Base-by-base conservation (phyloP, 2,888 invertebrate genomes). In the Luperina nickerlii region DNA sequence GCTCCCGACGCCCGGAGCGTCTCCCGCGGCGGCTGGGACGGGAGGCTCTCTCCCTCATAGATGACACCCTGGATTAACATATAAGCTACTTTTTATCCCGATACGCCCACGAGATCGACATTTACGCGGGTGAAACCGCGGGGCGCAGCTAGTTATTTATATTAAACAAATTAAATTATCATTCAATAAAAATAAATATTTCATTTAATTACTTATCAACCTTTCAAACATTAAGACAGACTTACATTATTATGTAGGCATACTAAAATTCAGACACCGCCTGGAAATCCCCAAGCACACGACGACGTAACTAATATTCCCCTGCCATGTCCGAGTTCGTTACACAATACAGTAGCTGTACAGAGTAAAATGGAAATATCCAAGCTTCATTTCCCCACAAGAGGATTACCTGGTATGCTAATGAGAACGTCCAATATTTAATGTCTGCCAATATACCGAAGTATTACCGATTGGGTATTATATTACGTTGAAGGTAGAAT, bases 351-450 rank as follows among this genome's bases (percentile, higher is more conserved):
- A n/a, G n/a, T n/a, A 65, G 68, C 68, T 73, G n/a, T 54, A 45
- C 24, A 5, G 9, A n/a, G 20, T 27, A 66, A 69, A 83, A 69
- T 71, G 51, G 65, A 54, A 86, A 75, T 81, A 75, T 75, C n/a
- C 54, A 45, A 9, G 86, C 75, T 83, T 73, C 27, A 76, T 82
- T 51, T 51, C 20, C 54, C n/a, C 75, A 67, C 82, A 68, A 71
- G 75, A 75, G 83, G 73, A 85, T 85, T 74, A 85, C 80, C 81
- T 66, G 54, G 66, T 57, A 67, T 51, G 62, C 60, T 84, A 69
- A 77, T 69, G 74, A 76, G 69, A 60, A 27, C 60, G 65, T 85
- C 81, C 82, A 81, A 85, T 80, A 80, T 85, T 80, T 80, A 80
- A 85, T 38, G 71, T 9, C 48, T 20, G 57, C 11, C 51, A 67